Evolutionary conservation across 2,888 invertebrate genomes (phyloP), one percentile per base, ranked within the genome.

Genomic region (Torymus auratus): DNA sequence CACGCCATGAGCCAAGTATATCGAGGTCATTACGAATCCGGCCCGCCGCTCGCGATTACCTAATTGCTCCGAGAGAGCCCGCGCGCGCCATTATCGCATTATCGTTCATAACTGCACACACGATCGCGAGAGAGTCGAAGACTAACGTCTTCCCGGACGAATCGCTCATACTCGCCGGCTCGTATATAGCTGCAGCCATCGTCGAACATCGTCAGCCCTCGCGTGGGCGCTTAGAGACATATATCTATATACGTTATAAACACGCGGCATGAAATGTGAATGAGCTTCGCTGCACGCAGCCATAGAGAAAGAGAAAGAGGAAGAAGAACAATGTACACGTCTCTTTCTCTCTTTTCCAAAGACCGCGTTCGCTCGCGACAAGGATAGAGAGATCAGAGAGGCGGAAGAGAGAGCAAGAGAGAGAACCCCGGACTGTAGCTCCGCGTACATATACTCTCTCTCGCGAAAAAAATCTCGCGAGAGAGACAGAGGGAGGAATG

Each of bases 261-360:
- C n/a, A n/a, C n/a, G 41, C 41, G 5, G 41, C 41, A 41, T 41
- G 7, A 41, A 41, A 41, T 41, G 41, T 41, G 41, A 41, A 41
- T 41, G 41, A 41, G 41, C 41, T 41, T 41, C 41, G 41, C 7
- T 41, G 41, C 5, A 4, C 28, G 5, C 41, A 41, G 1, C 41
- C 7, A 41, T 41, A 41, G 7, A 41, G n/a, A 14, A 14, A 13
- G 4, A 55, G 13, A 55, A 14, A n/a, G 55, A 55, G 14, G 2
- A 50, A 15, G 50, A n/a, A 71, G 87, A 87, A 86, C 86, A 88
- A 87, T 87, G 86, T 86, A 83, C 83, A 52, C 62, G 53, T 55
- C 20, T 73, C 61, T 20, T 50, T 20, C 50, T 53, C 41, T 23
- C 13, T 17, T 14, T 15, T 41, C 15, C 64, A 15, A 15, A 15